Base-by-base conservation (phyloP, 1,140 invertebrate genomes). In the Lepidurus arcticus region DNA sequence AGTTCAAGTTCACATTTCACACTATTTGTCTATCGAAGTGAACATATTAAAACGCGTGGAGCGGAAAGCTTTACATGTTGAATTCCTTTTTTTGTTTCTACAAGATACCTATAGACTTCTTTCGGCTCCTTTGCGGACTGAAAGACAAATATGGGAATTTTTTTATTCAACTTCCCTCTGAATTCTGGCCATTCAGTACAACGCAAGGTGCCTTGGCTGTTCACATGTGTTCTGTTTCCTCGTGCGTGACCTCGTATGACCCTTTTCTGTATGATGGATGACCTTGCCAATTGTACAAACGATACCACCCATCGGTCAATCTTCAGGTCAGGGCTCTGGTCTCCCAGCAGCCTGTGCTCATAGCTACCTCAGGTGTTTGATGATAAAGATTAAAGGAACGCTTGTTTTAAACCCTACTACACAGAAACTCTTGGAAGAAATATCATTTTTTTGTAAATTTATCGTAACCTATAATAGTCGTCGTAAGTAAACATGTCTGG, bases 111-210 rank as follows among this genome's bases (percentile, higher is more conserved):
- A 26, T 26, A 26, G 1, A 34, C 8, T 65, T 16, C 16, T 16
- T 65, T 65, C 21, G 53, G 53, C 16, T 7, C 16, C 53, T 65
- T 65, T 21, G 21, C 53, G 16, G 53, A 65, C 53, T 65, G 4
- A 34, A 34, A 34, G 34, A 34, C 34, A 4, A 34, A 34, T 34
- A 34, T 34, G 2, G 53, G 21, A 7, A 21, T 3, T 13, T 13
- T 13, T 65, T 13, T 65, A 7, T 16, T 65, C 16, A 13, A 65
- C 53, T 65, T 65, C 53, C 53, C 21, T 21, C 53, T 65, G 53
- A 65, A 65, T 65, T 65, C 53, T 65, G 53, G 53, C 53, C 53
- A 65, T 65, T 65, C 53, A 65, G 53, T 65, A 65, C 53, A 65
- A 65, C 53, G 53, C 53, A 65, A 65, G 53, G 53, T 65, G 53